Base-by-base conservation (phyloP, 2,113 vertebrate species). In the Arothron firmamentum region DNA sequence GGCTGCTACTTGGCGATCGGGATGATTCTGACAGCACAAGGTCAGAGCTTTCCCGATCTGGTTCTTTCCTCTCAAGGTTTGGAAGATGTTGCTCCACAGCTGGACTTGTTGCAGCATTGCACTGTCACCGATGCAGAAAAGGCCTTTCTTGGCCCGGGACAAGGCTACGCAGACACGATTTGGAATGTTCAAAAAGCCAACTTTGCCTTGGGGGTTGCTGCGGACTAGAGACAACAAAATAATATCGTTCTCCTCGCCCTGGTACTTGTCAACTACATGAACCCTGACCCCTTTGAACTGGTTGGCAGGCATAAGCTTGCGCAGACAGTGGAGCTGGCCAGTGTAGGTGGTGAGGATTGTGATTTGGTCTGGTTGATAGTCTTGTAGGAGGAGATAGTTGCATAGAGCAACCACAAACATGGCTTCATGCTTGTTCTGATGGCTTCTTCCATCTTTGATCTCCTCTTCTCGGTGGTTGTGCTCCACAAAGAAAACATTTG, bases 211-310 rank as follows among this genome's bases (percentile, higher is more conserved):
- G 10, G 2, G 62, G 76, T 98, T 98, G 89, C 96, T 98, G 15
- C 95, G 92, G 51, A 98, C 96, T 3, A 98, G 80, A 0, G 96
- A 98, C 62, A 98, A 89, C 62, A 98, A 84, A 66, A 98, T 84
- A 59, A 98, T 95, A 67, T 98, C 95, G 31, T 98, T 98, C 78
- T 98, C 96, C 65, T 98, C 95, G 2, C 96, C 96, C 74, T 98
- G 96, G 81, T 98, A 98, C 70, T 98, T 98, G 88, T 98, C 96
- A 12, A 98, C 96, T 1, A 98, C 96, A 0, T 94, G 93, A 54
- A 98, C 94, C 79, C 89, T 96, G 71, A 98, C 92, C 0, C 93
- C 95, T 38, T 81, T 31, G 52, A 96, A 98, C 15, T 78, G 56
- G 7, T 67, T 88, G 13, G 77, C 86, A 21, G 93, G 94, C 93